A percentile compares a stretch with the other conserved stretches of the same genome.
Conservation (phyloP, 1,140 invertebrate species). For the Macrobrachium rosenbergii region DNA sequence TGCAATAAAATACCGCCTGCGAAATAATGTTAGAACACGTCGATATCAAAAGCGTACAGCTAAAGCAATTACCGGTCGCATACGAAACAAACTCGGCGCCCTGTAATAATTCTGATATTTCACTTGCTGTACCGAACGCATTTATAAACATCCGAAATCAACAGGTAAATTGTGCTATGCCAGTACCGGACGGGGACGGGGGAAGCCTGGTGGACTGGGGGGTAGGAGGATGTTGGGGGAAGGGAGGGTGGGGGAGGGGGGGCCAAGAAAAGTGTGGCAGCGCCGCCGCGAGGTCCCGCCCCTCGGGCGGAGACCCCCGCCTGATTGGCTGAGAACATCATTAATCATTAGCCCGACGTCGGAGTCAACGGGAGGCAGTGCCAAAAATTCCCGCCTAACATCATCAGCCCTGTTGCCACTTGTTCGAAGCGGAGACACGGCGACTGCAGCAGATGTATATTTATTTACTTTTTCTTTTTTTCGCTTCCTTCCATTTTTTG, state of each 20-base stretch:
- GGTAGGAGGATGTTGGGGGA: background rate
- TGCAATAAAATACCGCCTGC: no score
- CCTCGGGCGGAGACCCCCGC: background rate
- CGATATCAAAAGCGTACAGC: no score
- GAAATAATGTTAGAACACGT: no score
- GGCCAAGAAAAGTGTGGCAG: slow-evolving; percentile 26
- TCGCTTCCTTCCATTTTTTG: no score
- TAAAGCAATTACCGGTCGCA: no score
- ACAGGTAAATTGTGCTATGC: slow-evolving; percentile 55
- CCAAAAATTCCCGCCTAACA: slow-evolving; percentile 57
- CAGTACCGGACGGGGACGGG: slow-evolving; percentile 2
- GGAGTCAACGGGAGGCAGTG: slow-evolving; percentile 42
- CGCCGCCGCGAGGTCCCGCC: slow-evolving; percentile 28
- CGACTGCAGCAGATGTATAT: background rate
- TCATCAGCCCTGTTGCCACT: slow-evolving; percentile 54
- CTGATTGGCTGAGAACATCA: slow-evolving; percentile 39
- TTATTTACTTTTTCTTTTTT: background rate
- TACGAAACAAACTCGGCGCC: slow-evolving; percentile 9
- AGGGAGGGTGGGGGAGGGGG: background rate
- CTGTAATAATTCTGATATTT: slow-evolving; percentile 42
- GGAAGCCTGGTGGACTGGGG: no score
- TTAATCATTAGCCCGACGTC: slow-evolving; percentile 47
- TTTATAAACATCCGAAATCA: slow-evolving; percentile 41
- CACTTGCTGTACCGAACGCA: slow-evolving; percentile 29
- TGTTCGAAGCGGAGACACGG: no score